These are phyloP conservation scores for Phylloscopus collybita DNA, from an alignment of 2,797 vertebrate species.

Conservation along the genomic window DNA sequence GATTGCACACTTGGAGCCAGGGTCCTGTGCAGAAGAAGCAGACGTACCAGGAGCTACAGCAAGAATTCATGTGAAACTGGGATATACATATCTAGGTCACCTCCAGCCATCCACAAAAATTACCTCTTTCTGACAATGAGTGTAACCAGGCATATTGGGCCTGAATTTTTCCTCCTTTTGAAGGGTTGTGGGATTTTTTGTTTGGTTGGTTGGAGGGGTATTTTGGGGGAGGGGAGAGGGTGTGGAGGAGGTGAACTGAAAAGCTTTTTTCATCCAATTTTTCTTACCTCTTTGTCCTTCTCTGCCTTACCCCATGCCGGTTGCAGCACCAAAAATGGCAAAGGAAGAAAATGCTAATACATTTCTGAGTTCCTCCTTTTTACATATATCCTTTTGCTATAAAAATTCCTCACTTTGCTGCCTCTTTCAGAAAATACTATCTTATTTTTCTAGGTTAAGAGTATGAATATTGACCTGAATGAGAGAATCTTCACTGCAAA, in stretches of 20 bases:
- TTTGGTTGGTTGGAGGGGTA: background rate
- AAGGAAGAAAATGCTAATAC: background rate
- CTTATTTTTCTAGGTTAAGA: background rate
- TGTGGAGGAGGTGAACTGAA: background rate
- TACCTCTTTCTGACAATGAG: background rate
- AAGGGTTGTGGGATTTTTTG: background rate
- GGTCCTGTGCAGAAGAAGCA: background rate
- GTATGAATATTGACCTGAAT: background rate
- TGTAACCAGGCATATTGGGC: background rate
- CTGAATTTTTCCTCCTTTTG: background rate
- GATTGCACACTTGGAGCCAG: background rate
- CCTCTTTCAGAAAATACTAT: background rate
- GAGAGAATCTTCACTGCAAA: background rate
- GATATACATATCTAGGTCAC: conserved; percentile 13
- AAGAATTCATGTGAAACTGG: background rate
- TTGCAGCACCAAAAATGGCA: background rate
- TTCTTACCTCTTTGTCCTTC: background rate
- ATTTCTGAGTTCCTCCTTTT: background rate
- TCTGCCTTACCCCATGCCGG: background rate
- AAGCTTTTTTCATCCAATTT: background rate
- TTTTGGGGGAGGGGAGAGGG: fast-evolving
- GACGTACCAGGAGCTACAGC: background rate
- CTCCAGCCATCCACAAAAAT: conserved; percentile 7
- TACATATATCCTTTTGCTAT: background rate
- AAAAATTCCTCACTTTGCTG: background rate